phyloP scores from a whole-genome alignment of 2,888 invertebrate species.

The Scaptomyza reducta region DNA sequence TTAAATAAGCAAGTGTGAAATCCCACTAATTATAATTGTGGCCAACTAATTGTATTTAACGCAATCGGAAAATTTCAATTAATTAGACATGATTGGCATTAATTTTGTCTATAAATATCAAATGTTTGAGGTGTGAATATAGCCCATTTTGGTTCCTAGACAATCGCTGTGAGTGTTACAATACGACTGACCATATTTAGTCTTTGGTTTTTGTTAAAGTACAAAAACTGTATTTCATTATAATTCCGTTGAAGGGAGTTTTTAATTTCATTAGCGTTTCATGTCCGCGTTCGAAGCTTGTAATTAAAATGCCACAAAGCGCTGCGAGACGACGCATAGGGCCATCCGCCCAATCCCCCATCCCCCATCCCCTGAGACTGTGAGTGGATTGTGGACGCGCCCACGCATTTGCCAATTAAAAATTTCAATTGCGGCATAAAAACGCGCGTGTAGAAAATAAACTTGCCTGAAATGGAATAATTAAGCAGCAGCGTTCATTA shows the following conservation, averaged over 20 bases:
- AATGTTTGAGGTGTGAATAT: background rate
- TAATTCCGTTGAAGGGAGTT: constrained; percentile 72
- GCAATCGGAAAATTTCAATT: constrained; percentile 64
- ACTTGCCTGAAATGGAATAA: constrained; percentile 77
- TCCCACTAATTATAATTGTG: constrained; percentile 71
- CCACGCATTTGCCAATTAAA: constrained; percentile 80
- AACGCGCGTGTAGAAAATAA: constrained; percentile 80
- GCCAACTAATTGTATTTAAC: constrained; percentile 62
- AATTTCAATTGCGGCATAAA: constrained; percentile 80
- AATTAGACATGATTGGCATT: constrained; percentile 60
- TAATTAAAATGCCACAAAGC: constrained; percentile 80
- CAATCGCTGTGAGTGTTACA: constrained; percentile 5
- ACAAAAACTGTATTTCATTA: constrained; percentile 71
- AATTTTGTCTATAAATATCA: constrained; percentile 11
- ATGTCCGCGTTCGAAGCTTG: constrained; percentile 55
- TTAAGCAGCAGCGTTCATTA: constrained; percentile 74
- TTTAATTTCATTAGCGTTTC: constrained; percentile 72
- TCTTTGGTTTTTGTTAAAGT: constrained; percentile 43
- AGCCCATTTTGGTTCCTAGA: constrained; percentile 8
- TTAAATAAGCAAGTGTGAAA: constrained; percentile 53
- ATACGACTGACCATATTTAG: constrained; percentile 35
- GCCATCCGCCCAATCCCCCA: constrained; percentile 15
- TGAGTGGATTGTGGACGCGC: constrained; percentile 79
- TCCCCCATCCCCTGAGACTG: constrained; percentile 25
- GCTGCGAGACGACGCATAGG: constrained; percentile 44